These are phyloP conservation scores for Pseudeuparius sepicola DNA, from an alignment of 2,888 invertebrate genomes.

Conservation along the genomic window DNA sequence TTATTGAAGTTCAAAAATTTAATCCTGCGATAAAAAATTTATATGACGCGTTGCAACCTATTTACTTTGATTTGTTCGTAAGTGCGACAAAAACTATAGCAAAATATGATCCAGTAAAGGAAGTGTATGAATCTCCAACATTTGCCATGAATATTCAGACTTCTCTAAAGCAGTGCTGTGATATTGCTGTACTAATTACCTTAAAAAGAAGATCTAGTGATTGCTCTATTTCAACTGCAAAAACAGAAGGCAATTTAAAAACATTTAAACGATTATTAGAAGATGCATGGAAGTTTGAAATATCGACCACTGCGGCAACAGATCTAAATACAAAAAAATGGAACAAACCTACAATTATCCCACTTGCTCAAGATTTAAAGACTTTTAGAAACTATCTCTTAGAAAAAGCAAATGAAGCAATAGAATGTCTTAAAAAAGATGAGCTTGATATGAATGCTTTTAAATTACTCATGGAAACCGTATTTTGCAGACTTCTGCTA, in stretches of 20 bases:
- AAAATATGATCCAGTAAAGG: constrained; percentile 20
- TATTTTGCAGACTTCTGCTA: constrained; percentile 21
- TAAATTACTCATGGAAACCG: constrained; percentile 7
- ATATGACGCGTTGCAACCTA: constrained; percentile 10
- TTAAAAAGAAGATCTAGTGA: constrained; percentile 13
- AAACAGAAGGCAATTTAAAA: constrained; percentile 20
- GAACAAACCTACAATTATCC: too few species aligned
- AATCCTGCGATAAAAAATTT: constrained; percentile 9
- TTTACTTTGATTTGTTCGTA: constrained; percentile 13
- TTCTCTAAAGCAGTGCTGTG: too few species aligned
- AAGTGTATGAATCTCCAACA: constrained; percentile 21
- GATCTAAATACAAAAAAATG: too few species aligned
- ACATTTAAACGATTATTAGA: too few species aligned
- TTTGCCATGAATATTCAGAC: too few species aligned
- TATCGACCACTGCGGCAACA: too few species aligned
- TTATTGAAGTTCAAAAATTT: constrained; percentile 14
- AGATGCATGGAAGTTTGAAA: too few species aligned
- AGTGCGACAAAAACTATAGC: constrained; percentile 15
- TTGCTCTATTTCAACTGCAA: constrained; percentile 7
- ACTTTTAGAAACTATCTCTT: constrained; percentile 8
- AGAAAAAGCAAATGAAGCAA: constrained; percentile 6
- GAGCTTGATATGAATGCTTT: too few species aligned
- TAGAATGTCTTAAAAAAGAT: too few species aligned
- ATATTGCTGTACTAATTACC: constrained; percentile 22
- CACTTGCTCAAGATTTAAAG: constrained; percentile 15